phyloP scores from a whole-genome alignment of 2,113 vertebrate genomes.

The Rhagologus leucostigma region DNA sequence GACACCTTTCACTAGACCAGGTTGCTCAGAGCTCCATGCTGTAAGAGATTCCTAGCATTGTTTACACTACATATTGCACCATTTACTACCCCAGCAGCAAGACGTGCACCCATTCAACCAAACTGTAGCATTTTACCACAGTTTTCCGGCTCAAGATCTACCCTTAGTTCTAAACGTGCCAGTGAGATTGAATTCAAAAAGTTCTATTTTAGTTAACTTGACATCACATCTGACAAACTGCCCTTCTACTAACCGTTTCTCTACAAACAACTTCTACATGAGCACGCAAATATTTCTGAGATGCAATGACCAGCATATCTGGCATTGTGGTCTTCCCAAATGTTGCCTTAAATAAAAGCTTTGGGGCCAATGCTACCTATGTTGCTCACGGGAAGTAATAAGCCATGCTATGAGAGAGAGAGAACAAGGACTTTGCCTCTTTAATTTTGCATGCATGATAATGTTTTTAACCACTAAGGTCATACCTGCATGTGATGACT shows the following conservation, averaged over 20 bases:
- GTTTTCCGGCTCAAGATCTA: not conserved
- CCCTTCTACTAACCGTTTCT: not conserved
- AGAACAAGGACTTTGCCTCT: slow-evolving; percentile 32
- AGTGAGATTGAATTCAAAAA: not conserved
- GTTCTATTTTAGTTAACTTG: not conserved
- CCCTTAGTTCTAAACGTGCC: not conserved
- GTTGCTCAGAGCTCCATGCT: not conserved
- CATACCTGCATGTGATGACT: slow-evolving; percentile 82
- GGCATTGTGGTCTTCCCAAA: not conserved
- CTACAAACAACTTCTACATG: not conserved
- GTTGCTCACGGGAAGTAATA: not conserved
- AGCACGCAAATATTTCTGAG: not conserved
- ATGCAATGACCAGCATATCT: not conserved
- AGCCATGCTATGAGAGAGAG: not conserved
- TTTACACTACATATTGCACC: not conserved
- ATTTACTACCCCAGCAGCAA: not conserved
- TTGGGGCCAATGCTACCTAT: not conserved
- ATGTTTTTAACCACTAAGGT: slow-evolving; percentile 76
- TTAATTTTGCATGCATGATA: slow-evolving; percentile 72
- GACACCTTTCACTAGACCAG: not conserved
- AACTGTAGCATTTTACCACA: not conserved
- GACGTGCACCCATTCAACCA: not conserved
- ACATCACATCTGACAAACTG: not conserved
- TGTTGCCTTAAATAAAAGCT: not conserved
- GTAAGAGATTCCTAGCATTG: not conserved